phyloP scores from a whole-genome alignment of 2,797 vertebrate genomes.

The Notoglanidium macrostoma region DNA sequence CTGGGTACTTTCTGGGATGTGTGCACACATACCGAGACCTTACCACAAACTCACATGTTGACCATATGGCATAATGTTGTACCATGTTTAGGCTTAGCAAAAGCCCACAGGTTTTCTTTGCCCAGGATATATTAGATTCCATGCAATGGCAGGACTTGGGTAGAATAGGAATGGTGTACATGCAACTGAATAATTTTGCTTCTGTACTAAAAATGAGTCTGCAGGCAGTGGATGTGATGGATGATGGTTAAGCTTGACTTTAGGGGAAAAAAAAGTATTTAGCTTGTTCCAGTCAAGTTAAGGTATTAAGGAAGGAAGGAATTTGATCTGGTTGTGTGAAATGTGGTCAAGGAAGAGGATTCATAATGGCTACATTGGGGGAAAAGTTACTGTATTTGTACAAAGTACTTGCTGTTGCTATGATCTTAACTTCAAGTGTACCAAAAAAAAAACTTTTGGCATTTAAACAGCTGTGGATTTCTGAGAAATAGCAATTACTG shows the following conservation, averaged over 20 bases:
- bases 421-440: constrained; percentile 23
- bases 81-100: neutral
- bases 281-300: neutral
- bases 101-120: constrained; percentile 16
- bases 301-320: no score
- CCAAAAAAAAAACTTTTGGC: neutral
- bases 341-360: neutral
- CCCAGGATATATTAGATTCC: neutral
- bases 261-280: neutral
- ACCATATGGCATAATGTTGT: neutral
- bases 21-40: neutral
- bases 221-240: neutral
- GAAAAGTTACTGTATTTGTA: neutral
- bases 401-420: constrained; percentile 3
- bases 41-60: neutral
- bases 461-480: constrained; percentile 23
- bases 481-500: constrained; percentile 32
- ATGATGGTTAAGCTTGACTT: neutral
- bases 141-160: constrained; percentile 28
- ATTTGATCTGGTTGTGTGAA: neutral
- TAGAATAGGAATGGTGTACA: constrained; percentile 10
- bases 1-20: neutral
- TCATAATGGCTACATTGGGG: neutral
- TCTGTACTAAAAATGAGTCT: neutral
- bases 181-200: neutral